Conservation (phyloP, 2,888 invertebrate species). For the Gonocerus acuteangulatus region DNA sequence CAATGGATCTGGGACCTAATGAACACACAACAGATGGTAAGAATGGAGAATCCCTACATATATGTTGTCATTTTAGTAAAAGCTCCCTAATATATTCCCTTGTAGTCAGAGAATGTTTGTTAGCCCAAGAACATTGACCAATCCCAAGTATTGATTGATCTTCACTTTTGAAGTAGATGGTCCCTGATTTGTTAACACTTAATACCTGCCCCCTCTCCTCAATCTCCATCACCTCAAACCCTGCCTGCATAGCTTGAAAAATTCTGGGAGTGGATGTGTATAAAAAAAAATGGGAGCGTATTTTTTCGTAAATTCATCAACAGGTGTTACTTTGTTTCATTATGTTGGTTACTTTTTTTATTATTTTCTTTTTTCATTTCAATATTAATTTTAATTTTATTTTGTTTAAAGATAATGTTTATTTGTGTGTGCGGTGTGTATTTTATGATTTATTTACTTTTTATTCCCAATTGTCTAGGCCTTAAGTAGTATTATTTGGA, state of each 20-base stretch:
- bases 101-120: constrained; percentile 29
- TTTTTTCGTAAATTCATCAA: constrained; percentile 3
- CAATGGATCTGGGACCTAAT: constrained; percentile 31
- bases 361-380: neutral
- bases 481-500: neutral
- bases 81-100: constrained; percentile 6
- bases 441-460: neutral
- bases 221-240: neutral
- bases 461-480: neutral
- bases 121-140: constrained; percentile 3
- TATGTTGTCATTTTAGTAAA: constrained; percentile 16
- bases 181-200: constrained; percentile 10
- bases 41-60: constrained; percentile 29
- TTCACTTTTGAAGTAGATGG: constrained; percentile 17
- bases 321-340: constrained; percentile 9
- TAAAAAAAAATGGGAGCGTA: constrained; percentile 1
- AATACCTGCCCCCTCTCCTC: neutral
- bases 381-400: constrained; percentile 2
- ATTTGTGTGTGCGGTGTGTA: neutral
- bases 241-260: constrained; percentile 22
- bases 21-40: constrained; percentile 33
- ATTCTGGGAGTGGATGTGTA: constrained; percentile 3
- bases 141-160: neutral
- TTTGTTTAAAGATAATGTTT: neutral
- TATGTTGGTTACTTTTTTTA: neutral